A percentile compares a stretch with the other conserved stretches of the same genome.
phyloP scores from a whole-genome alignment of 2,888 invertebrate species.

The Machimus atricapillus region DNA sequence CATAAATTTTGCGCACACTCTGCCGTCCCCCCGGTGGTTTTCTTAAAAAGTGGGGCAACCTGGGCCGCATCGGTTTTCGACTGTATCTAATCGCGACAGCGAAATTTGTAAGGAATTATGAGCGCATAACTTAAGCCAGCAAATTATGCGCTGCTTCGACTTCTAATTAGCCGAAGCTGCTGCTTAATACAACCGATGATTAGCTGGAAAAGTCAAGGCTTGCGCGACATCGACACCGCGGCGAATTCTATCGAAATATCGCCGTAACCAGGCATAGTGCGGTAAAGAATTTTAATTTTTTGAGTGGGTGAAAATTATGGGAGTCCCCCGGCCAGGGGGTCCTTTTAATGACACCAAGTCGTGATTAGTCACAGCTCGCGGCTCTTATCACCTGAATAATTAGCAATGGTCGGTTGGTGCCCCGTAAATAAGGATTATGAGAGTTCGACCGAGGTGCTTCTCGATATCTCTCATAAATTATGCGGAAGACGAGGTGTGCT shows the following conservation, averaged over 20 bases:
- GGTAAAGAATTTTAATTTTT: not conserved
- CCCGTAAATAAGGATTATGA: constrained; percentile 27
- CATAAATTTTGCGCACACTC: not conserved
- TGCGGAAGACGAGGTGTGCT: constrained; percentile 26
- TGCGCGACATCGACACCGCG: not conserved
- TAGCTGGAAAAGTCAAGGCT: constrained; percentile 17
- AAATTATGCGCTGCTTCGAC: not conserved
- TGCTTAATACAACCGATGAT: not conserved
- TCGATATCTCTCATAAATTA: constrained; percentile 19
- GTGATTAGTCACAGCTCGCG: constrained; percentile 10
- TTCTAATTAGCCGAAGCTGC: constrained; percentile 1
- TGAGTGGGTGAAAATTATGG: constrained; percentile 4
- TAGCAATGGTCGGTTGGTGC: not conserved
- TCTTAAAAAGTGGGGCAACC: not conserved
- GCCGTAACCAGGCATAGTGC: not conserved
- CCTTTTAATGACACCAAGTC: constrained; percentile 3
- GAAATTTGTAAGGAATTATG: constrained; percentile 14
- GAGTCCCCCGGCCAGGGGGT: not conserved
- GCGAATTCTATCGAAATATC: constrained; percentile 12
- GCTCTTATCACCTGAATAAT: constrained; percentile 27
- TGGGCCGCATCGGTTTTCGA: not conserved
- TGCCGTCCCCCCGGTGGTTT: not conserved
- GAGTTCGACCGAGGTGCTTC: not conserved
- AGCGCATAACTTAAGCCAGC: not conserved
- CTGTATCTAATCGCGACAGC: not conserved